phyloP scores from a whole-genome alignment of 2,797 vertebrate genomes.

The Melanitta fusca region DNA sequence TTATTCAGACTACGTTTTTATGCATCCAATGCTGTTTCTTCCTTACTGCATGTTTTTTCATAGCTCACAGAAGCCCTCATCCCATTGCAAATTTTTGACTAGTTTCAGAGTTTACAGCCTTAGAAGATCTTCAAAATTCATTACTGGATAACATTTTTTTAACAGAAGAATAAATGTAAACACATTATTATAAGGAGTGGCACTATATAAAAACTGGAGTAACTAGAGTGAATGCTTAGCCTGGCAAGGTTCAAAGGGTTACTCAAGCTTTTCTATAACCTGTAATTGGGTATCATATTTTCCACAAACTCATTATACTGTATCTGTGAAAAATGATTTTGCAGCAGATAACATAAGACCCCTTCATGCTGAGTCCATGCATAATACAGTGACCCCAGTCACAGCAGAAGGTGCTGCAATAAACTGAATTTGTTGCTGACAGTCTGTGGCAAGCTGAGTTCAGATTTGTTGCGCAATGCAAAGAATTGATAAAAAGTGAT shows the following conservation, averaged over 20 bases:
- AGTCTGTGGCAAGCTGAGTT: neutral
- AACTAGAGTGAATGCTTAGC: neutral
- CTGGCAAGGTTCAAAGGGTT: neutral
- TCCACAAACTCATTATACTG: neutral
- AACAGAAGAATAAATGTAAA: neutral
- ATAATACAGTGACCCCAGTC: neutral
- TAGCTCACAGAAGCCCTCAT: neutral
- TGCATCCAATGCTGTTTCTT: neutral
- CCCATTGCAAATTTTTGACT: neutral
- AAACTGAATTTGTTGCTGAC: neutral
- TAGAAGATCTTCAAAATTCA: neutral
- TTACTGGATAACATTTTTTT: neutral
- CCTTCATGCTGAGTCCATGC: neutral
- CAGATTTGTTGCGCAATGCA: neutral
- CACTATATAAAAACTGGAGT: neutral
- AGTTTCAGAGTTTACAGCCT: neutral
- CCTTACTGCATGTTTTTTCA: neutral
- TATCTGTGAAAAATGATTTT: conserved; percentile 33
- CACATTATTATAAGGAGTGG: neutral
- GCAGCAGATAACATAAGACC: neutral
- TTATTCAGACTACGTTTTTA: neutral
- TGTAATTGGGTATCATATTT: conserved; percentile 15
- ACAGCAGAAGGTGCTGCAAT: neutral
- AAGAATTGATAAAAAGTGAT: neutral
- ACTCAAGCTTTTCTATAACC: conserved; percentile 9